phyloP scores from a whole-genome alignment of 2,113 vertebrate genomes.

The Rousettus leschenaultii region DNA sequence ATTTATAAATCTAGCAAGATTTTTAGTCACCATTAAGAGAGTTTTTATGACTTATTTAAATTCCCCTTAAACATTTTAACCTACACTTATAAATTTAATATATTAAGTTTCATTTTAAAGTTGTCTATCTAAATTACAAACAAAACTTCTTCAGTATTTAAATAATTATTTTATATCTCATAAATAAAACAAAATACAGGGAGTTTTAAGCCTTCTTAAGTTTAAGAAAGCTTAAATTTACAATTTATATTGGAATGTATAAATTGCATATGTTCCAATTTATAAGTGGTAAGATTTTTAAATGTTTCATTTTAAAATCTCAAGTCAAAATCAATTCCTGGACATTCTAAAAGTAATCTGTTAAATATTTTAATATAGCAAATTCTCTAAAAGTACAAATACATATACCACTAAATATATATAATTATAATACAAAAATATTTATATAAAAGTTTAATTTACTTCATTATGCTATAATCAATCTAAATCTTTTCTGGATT shows the following conservation, averaged over 20 bases:
- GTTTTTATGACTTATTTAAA: conserved; percentile 32
- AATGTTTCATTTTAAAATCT: neutral
- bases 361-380: neutral
- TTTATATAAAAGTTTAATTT: neutral
- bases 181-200: conserved; percentile 13
- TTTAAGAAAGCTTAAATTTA: too few relatives aligned
- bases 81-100: conserved; percentile 2
- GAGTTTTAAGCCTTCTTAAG: neutral
- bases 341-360: neutral
- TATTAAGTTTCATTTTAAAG: neutral
- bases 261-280: neutral
- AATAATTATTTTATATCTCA: neutral
- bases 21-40: neutral
- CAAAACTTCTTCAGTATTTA: neutral
- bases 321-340: conserved; percentile 1
- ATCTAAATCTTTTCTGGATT: neutral
- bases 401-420: neutral
- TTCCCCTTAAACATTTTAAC: conserved; percentile 9
- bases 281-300: neutral
- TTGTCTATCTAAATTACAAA: conserved; percentile 25
- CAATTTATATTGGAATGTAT: too few relatives aligned
- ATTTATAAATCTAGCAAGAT: neutral
- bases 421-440: neutral
- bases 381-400: neutral
- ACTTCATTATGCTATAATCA: neutral